phyloP scores from a whole-genome alignment of 1,140 invertebrate genomes.

The Plutomurus gul region DNA sequence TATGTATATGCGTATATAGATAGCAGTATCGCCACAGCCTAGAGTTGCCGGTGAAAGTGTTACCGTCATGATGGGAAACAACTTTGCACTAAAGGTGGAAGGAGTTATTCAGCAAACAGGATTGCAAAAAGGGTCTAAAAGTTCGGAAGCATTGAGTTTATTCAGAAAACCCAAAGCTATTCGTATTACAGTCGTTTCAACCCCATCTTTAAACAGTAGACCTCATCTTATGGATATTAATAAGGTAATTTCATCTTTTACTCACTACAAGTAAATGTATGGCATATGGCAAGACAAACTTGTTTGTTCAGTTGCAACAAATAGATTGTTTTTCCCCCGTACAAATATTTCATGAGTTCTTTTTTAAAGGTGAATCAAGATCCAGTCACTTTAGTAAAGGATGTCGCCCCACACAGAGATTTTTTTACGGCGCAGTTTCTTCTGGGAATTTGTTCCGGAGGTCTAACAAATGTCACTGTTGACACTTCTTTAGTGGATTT shows the following conservation, averaged over 20 bases:
- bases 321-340: not conserved
- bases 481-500: conserved; percentile 75
- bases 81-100: conserved; percentile 83
- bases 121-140: not conserved
- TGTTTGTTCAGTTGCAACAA: not conserved
- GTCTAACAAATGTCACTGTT: conserved; percentile 68
- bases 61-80: conserved; percentile 73
- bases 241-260: conserved; percentile 35
- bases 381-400: conserved; percentile 40
- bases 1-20: conserved; percentile 57
- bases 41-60: conserved; percentile 75
- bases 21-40: conserved; percentile 83
- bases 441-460: conserved; percentile 63
- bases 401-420: conserved; percentile 73
- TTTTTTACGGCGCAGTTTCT: conserved; percentile 81
- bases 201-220: conserved; percentile 50
- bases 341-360: not conserved
- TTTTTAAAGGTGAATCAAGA: conserved; percentile 39
- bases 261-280: too few species aligned
- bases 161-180: conserved; percentile 55
- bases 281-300: not conserved
- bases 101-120: conserved; percentile 75
- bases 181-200: conserved; percentile 54
- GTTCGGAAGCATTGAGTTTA: conserved; percentile 28
- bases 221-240: conserved; percentile 32